These are phyloP conservation scores for Spilosoma lubricipeda DNA, from an alignment of 2,888 invertebrate species.

Conservation along the genomic window DNA sequence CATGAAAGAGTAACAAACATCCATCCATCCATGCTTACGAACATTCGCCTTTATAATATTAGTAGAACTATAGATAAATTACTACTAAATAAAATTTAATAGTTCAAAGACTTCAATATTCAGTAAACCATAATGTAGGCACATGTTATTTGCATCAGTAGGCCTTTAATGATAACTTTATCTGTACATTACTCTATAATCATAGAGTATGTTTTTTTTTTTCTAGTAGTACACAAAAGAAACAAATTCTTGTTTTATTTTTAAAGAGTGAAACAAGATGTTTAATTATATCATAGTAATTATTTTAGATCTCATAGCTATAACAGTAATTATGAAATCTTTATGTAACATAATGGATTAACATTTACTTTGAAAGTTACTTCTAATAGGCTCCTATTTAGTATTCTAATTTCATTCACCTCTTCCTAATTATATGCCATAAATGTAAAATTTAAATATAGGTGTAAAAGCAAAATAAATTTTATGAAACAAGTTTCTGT, in stretches of 20 bases:
- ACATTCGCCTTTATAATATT: too few species aligned
- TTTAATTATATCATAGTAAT: constrained; percentile 31
- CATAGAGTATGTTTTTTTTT: constrained; percentile 7
- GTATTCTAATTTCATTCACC: constrained; percentile 8
- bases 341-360: constrained; percentile 34
- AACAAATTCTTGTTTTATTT: constrained; percentile 14
- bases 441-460: background rate
- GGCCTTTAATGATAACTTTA: constrained; percentile 34
- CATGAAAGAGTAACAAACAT: too few species aligned
- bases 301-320: constrained; percentile 35
- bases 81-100: constrained; percentile 19
- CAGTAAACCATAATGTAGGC: constrained; percentile 56
- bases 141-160: constrained; percentile 45
- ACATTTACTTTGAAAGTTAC: constrained; percentile 11
- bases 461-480: background rate
- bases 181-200: constrained; percentile 31
- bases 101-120: constrained; percentile 47
- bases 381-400: constrained; percentile 1
- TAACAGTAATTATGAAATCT: constrained; percentile 28
- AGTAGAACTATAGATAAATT: too few species aligned
- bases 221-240: background rate
- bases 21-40: too few species aligned
- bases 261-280: constrained; percentile 24
- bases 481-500: too few species aligned
- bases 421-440: background rate